A percentile compares a stretch with the other conserved stretches of the same genome.
Conservation (phyloP, 2,797 vertebrate species). For the Platyrinchus mystaceus region DNA sequence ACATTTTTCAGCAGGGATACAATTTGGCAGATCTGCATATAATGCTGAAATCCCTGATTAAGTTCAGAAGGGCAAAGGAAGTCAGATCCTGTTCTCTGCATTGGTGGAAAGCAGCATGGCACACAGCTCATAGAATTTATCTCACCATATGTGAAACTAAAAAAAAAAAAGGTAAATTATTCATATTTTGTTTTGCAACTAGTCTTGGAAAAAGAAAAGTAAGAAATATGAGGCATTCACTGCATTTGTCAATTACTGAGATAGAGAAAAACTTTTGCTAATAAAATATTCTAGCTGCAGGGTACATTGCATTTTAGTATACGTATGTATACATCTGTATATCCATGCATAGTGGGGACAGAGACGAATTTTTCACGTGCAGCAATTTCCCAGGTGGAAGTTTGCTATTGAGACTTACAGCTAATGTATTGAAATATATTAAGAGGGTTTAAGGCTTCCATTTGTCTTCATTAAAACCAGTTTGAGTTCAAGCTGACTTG, state of each 20-base stretch:
- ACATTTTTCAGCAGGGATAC: not conserved
- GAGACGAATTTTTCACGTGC: not conserved
- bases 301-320: not conserved
- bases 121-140: not conserved
- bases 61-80: not conserved
- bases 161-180: not conserved
- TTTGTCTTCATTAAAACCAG: conserved; percentile 54
- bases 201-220: not conserved
- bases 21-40: not conserved
- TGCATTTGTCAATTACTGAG: not conserved
- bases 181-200: not conserved
- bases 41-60: not conserved
- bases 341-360: not conserved
- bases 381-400: not conserved
- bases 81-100: not conserved
- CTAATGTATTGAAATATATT: not conserved
- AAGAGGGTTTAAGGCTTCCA: conserved; percentile 12
- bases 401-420: not conserved
- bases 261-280: not conserved
- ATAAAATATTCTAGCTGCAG: not conserved
- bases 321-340: not conserved
- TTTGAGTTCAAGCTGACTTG: not conserved
- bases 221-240: not conserved
- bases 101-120: fast-evolving
- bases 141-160: not conserved